Conservation (phyloP, 2,888 invertebrate species). For the Chymomyza caudatula region DNA sequence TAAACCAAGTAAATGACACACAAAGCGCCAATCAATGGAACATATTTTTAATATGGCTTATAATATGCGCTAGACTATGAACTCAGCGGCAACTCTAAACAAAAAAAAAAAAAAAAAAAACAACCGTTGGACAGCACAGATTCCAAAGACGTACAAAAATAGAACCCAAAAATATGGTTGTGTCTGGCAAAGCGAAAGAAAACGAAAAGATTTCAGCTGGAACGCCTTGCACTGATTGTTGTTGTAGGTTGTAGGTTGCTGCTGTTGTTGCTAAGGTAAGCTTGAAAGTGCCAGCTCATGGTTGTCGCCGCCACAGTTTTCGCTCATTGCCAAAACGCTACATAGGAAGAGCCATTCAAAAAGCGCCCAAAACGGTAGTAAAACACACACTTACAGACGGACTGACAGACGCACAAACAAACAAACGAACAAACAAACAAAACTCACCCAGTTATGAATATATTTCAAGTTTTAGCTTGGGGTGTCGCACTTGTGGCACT, state of each 20-base stretch:
- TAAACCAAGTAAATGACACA: neutral
- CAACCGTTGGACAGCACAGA: slow-evolving; percentile 63
- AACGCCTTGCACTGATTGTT: slow-evolving; percentile 30
- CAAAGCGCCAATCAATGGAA: neutral
- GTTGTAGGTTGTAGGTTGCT: too few relatives aligned
- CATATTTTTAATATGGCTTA: slow-evolving; percentile 30
- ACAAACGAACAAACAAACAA: neutral
- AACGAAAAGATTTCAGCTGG: slow-evolving; percentile 66
- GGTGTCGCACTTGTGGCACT: neutral
- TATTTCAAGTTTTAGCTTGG: neutral
- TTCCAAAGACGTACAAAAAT: slow-evolving; percentile 18
- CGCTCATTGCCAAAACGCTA: slow-evolving; percentile 24
- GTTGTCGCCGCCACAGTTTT: slow-evolving; percentile 23
- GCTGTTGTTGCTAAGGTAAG: neutral
- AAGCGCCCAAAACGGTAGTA: slow-evolving; percentile 1
- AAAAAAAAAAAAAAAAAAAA: slow-evolving; percentile 21
- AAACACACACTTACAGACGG: neutral
- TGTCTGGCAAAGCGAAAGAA: slow-evolving; percentile 39
- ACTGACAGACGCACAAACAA: neutral
- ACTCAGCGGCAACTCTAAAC: slow-evolving; percentile 17
- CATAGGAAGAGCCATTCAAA: neutral
- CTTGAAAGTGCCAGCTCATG: slow-evolving; percentile 49
- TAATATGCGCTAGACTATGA: slow-evolving; percentile 7
- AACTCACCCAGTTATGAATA: slow-evolving; percentile 1
- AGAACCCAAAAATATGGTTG: neutral